phyloP scores from a whole-genome alignment of 2,113 vertebrate species.

The Callipepla squamata region DNA sequence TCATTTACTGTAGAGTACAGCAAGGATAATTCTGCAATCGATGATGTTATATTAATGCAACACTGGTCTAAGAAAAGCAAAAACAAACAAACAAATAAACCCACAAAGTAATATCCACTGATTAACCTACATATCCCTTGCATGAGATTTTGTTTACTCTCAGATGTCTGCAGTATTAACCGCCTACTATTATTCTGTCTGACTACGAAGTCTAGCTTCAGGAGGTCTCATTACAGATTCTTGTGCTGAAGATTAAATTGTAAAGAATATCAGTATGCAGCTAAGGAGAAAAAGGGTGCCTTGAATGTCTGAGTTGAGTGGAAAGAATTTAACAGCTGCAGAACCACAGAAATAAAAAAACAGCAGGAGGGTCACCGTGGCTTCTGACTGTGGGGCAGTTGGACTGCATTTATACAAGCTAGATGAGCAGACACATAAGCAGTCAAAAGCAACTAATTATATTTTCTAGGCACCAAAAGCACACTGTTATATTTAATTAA shows the following conservation, averaged over 20 bases:
- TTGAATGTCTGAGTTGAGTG: neutral
- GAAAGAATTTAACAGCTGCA: slow-evolving; percentile 58
- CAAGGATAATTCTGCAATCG: neutral
- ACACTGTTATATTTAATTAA: neutral
- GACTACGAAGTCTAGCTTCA: neutral
- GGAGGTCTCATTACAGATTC: neutral
- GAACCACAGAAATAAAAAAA: neutral
- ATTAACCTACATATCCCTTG: neutral
- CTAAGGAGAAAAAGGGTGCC: neutral
- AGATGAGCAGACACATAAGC: neutral
- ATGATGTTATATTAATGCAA: neutral
- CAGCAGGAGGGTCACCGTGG: neutral
- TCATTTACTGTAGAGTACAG: neutral
- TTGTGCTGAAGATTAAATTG: neutral
- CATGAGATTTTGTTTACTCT: neutral
- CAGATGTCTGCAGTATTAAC: neutral
- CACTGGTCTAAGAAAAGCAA: neutral
- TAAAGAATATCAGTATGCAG: slow-evolving; percentile 25
- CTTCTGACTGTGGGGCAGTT: slow-evolving; percentile 9
- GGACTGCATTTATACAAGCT: neutral
- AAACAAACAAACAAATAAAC: neutral
- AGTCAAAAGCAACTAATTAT: neutral
- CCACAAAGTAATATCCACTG: neutral
- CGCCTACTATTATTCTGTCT: neutral
- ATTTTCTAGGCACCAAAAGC: neutral